Percentiles rank a stretch among this genome's conserved stretches.
These are phyloP conservation scores for Pongo abelii DNA, from an alignment of 2,113 vertebrate genomes.

Conservation along the genomic window DNA sequence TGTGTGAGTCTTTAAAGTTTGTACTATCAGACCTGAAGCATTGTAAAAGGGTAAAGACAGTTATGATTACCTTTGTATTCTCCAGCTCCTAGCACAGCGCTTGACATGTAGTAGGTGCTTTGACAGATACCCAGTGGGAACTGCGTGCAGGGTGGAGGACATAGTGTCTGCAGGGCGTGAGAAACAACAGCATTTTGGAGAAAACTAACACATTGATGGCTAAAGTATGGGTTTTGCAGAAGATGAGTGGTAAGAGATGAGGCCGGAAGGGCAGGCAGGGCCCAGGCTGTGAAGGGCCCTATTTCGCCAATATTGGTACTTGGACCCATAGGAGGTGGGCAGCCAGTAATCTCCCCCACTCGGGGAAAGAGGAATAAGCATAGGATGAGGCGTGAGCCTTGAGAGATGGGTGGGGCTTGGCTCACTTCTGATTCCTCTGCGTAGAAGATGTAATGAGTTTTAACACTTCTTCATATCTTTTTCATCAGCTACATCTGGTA, in stretches of 20 bases:
- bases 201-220: background rate
- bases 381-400: background rate
- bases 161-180: fast-evolving
- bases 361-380: too few relatives aligned
- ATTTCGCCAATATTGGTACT: background rate
- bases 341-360: fast-evolving
- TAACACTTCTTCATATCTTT: conserved; percentile 46
- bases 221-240: background rate
- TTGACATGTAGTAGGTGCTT: background rate
- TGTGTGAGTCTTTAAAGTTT: background rate
- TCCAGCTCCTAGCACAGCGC: background rate
- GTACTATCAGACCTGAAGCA: background rate
- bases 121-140: background rate
- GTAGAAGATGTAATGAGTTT: background rate
- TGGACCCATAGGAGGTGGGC: fast-evolving
- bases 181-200: background rate
- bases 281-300: background rate
- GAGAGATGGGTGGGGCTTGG: background rate
- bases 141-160: background rate
- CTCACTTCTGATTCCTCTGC: too few relatives aligned
- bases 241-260: background rate
- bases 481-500: conserved; percentile 90
- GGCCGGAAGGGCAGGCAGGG: background rate
- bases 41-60: background rate
- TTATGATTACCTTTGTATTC: background rate